Evolutionary conservation across 2,113 vertebrate species (phyloP).

Genomic region (Elachura formosa): DNA sequence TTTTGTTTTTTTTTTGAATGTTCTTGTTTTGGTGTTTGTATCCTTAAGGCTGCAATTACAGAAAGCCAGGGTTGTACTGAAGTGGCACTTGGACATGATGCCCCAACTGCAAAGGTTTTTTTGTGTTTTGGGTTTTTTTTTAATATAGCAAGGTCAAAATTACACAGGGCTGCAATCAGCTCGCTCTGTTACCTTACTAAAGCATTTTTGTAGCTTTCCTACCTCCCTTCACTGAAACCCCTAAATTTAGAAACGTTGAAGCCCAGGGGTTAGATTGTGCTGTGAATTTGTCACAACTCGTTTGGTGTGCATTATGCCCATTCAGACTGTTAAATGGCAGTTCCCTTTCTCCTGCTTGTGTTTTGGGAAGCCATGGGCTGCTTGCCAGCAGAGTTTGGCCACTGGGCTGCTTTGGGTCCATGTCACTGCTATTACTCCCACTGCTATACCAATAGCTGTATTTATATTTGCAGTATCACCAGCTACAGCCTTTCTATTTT

Average conservation of each 20-base stretch:
- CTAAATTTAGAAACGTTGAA: not conserved
- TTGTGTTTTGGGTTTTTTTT: not conserved
- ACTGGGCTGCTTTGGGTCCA: not conserved
- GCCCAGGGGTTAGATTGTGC: not conserved
- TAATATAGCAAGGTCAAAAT: not conserved
- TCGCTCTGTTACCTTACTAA: not conserved
- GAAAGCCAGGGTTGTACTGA: not conserved
- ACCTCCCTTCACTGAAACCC: not conserved
- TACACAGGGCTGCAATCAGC: not conserved
- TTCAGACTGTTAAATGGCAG: not conserved
- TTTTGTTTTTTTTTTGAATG: not conserved
- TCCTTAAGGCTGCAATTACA: not conserved
- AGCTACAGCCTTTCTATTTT: conserved; percentile 52
- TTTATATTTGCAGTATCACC: conserved; percentile 40
- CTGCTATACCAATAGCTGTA: not conserved
- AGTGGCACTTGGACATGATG: not conserved
- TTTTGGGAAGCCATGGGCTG: not conserved
- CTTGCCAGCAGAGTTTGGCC: not conserved
- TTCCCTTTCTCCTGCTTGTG: not conserved
- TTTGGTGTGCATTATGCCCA: not conserved
- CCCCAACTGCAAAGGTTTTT: not conserved
- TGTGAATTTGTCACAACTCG: not conserved
- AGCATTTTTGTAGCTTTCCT: not conserved
- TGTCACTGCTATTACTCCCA: not conserved
- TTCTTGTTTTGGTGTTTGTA: not conserved